Evolutionary conservation across 2,888 invertebrate species (phyloP), one percentile per base, ranked within the genome.

Genomic region (Acleris emargana): DNA sequence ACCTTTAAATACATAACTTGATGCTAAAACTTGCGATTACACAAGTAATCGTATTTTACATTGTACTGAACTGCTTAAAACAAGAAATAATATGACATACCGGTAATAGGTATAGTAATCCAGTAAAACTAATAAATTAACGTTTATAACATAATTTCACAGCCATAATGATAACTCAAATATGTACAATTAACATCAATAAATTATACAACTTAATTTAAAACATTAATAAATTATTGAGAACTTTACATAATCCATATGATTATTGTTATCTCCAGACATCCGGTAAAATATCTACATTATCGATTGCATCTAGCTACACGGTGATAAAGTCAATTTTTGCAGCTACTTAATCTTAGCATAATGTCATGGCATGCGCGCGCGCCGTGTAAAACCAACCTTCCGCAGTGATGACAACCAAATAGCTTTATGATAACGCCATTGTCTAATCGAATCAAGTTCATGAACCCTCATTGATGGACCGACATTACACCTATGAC

Each of bases 281-380:
- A 16, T 38, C 13, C 28, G 7, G 1, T 20, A 28, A 42, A 32
- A 45, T 60, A 52, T 28, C 18, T 43, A 43, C 9, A 59, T 43
- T 18, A 38, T 58, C 38, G 58, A 53, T 59, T 58, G 58, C 42
- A 64, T 59, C 58, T n/a, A n/a, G n/a, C n/a, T 53, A 16, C 42
- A 53, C 25, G 1, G 16, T 16, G 53, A 64, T 64, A 47, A 52
- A 28, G 25, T 38, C 5, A 50, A 6, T 22, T 43, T n/a, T 32
- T 58, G 58, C 64, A 54, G 25, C 42, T 42, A 9, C 45, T 22
- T 62, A 52, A 52, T 63, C 51, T 52, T 43, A 45, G 20, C 47
- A 63, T 45, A 42, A 16, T 59, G 64, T 64, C 64, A 64, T 64
- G 58, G 42, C 45, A 53, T 58, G 43, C 38, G 58, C 11, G 17